phyloP scores from a whole-genome alignment of 2,113 vertebrate species.

The Ariopsis seemanni region DNA sequence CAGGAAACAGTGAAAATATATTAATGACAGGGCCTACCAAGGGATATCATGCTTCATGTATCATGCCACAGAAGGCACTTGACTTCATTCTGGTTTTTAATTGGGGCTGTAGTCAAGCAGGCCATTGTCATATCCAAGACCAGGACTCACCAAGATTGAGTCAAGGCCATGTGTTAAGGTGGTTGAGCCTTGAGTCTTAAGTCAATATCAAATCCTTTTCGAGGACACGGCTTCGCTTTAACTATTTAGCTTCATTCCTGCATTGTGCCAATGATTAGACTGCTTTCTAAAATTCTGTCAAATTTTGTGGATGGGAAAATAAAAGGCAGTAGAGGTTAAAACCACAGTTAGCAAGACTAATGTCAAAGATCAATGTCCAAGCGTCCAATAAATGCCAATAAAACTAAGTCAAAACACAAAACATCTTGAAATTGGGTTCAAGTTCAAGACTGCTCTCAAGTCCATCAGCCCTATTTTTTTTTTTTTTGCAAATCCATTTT shows the following conservation, averaged over 20 bases:
- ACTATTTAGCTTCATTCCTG: background rate
- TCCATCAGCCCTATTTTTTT: too few species aligned
- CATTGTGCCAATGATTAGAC: background rate
- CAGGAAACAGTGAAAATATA: background rate
- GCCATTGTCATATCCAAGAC: background rate
- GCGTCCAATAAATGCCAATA: too few species aligned
- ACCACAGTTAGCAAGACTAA: background rate
- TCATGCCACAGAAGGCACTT: background rate
- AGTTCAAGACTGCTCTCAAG: too few species aligned
- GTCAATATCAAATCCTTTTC: too few species aligned
- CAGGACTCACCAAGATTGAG: background rate
- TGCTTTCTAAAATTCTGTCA: background rate
- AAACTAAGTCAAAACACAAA: too few species aligned
- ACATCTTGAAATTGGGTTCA: too few species aligned
- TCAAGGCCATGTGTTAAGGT: too few species aligned
- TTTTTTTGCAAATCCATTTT: background rate
- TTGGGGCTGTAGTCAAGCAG: background rate
- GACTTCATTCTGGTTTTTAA: background rate
- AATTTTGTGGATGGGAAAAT: background rate
- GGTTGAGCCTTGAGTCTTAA: too few species aligned
- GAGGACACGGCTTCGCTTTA: too few species aligned
- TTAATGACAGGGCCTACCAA: background rate
- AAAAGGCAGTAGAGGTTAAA: background rate
- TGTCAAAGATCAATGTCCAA: too few species aligned
- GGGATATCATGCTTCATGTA: too few species aligned